phyloP scores from a whole-genome alignment of 2,113 vertebrate species.

The Oncorhynchus mykiss region DNA sequence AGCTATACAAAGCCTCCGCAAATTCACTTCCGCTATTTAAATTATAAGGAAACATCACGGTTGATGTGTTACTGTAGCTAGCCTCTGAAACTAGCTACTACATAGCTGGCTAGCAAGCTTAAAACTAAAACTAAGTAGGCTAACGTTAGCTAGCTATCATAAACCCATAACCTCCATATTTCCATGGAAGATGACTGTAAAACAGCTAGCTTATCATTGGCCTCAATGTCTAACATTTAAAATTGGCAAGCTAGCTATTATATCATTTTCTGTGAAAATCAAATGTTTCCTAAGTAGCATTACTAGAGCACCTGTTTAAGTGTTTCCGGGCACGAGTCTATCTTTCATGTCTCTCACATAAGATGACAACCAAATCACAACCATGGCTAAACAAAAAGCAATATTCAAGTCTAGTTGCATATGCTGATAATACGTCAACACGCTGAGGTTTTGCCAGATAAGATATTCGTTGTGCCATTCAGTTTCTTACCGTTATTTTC shows the following conservation, averaged over 20 bases:
- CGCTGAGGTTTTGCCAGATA: neutral
- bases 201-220: too few species aligned
- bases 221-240: too few species aligned
- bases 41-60: neutral
- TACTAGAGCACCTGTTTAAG: constrained; percentile 30
- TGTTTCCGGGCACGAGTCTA: neutral
- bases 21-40: constrained; percentile 26
- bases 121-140: constrained; percentile 1
- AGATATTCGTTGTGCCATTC: neutral
- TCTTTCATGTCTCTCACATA: neutral
- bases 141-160: too few species aligned
- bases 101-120: neutral
- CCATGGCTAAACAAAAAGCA: neutral
- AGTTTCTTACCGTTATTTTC: constrained; percentile 70
- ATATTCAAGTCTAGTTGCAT: neutral
- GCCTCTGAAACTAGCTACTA: neutral
- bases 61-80: neutral
- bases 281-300: constrained; percentile 3
- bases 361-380: neutral
- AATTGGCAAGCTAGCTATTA: too few species aligned
- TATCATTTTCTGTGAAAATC: neutral
- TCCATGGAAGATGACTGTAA: too few species aligned
- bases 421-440: neutral
- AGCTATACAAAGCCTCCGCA: neutral
- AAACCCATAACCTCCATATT: too few species aligned